These are phyloP conservation scores for Chloebia gouldiae DNA, from an alignment of 2,113 vertebrate genomes.

Conservation along the genomic window DNA sequence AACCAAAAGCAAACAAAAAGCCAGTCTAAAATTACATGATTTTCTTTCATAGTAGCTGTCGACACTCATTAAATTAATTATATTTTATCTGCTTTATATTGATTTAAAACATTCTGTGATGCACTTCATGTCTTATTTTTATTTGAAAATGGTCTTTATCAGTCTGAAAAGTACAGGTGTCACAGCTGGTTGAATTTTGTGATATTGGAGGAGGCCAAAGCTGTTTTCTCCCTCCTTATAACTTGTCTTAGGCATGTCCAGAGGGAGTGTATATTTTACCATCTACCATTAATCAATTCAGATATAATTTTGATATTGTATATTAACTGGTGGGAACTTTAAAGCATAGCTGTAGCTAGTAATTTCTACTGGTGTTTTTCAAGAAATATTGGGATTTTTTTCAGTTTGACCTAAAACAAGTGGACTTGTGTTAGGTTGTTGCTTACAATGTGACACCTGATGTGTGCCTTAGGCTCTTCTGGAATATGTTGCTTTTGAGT, in stretches of 20 bases:
- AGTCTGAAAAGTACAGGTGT: not conserved
- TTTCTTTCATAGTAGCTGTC: not conserved
- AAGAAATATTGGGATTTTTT: not conserved
- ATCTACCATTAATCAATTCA: not conserved
- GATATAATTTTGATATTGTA: rapidly evolving
- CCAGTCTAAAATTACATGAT: rapidly evolving
- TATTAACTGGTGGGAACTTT: not conserved
- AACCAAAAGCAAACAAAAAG: not conserved
- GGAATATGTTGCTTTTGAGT: not conserved
- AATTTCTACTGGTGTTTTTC: not conserved
- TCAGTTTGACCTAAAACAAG: not conserved
- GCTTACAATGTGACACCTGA: not conserved
- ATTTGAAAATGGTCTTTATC: not conserved
- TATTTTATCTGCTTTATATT: not conserved
- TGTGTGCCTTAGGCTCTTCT: not conserved
- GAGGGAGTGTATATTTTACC: not conserved
- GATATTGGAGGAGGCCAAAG: not conserved
- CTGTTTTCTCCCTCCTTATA: not conserved
- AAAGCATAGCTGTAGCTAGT: not conserved
- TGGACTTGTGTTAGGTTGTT: not conserved
- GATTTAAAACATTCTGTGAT: not conserved
- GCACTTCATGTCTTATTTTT: not conserved
- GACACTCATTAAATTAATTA: not conserved
- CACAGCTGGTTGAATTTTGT: not conserved
- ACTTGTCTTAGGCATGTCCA: not conserved